These are phyloP conservation scores for Tetranychus truncatus DNA, from an alignment of 2,888 invertebrate species.

Conservation along the genomic window DNA sequence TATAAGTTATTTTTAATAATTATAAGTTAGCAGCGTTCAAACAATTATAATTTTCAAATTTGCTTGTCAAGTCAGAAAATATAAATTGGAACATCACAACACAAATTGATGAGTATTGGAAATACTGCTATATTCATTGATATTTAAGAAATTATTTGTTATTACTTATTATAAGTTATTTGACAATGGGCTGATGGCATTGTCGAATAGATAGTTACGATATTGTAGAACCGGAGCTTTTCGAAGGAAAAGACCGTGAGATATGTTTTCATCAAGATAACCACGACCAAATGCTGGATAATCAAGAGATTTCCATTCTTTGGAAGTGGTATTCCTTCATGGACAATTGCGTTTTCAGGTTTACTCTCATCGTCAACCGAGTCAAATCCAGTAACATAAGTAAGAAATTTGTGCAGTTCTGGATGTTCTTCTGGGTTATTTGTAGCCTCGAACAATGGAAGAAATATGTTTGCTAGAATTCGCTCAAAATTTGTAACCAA, in stretches of 20 bases:
- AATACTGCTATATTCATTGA: no score
- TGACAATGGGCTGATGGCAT: no score
- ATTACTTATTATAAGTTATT: no score
- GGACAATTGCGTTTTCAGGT: conserved; percentile 80
- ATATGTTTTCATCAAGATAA: no score
- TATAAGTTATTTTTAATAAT: no score
- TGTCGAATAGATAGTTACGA: conserved; percentile 84
- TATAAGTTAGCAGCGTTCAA: no score
- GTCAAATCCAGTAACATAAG: conserved; percentile 75
- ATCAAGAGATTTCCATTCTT: conserved; percentile 69
- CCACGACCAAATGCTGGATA: no score
- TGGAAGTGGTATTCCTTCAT: conserved; percentile 52
- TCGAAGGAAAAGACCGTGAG: conserved; percentile 80
- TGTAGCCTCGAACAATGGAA: conserved; percentile 88
- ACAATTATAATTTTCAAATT: not conserved
- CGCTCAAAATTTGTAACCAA: conserved; percentile 86
- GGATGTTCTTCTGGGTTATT: conserved; percentile 77
- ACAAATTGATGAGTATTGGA: not conserved
- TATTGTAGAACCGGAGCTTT: conserved; percentile 97
- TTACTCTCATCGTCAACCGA: conserved; percentile 99
- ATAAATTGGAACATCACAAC: not conserved
- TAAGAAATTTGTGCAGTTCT: conserved; percentile 66
- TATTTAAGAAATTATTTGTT: no score
- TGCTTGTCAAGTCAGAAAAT: not conserved
- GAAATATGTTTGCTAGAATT: conserved; percentile 80